Evolutionary conservation across 2,888 invertebrate species (phyloP).

Genomic region (Leptinotarsa tumamoca): DNA sequence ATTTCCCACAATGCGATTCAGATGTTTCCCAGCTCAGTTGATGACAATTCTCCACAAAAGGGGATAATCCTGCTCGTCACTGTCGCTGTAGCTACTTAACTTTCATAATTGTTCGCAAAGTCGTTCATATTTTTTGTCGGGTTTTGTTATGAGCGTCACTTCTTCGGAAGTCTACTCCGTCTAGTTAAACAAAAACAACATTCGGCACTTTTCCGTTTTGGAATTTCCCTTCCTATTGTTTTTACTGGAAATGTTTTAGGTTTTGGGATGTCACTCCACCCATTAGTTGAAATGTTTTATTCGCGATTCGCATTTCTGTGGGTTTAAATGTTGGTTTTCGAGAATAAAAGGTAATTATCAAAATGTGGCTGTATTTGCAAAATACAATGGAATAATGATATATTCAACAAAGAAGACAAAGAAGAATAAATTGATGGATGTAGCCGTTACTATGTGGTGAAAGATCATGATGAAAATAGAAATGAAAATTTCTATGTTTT

Average conservation of each 20-base stretch:
- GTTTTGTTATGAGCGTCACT: conserved; percentile 35
- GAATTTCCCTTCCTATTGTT: conserved; percentile 1
- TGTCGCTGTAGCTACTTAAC: conserved; percentile 33
- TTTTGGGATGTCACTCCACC: conserved; percentile 1
- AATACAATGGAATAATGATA: too few relatives aligned
- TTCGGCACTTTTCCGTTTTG: conserved; percentile 34
- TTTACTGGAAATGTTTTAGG: neutral
- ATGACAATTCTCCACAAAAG: conserved; percentile 28
- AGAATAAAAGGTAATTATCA: neutral
- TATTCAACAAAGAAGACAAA: too few relatives aligned
- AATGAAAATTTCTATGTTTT: too few relatives aligned
- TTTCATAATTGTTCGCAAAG: conserved; percentile 32
- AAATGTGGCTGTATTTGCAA: neutral
- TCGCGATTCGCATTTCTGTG: neutral
- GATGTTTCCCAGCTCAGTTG: conserved; percentile 10
- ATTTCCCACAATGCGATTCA: conserved; percentile 5
- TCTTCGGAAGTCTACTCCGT: conserved; percentile 29
- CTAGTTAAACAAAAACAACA: conserved; percentile 40
- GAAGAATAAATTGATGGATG: too few relatives aligned
- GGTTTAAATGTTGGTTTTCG: neutral
- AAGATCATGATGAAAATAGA: too few relatives aligned
- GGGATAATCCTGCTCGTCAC: conserved; percentile 31
- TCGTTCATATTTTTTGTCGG: conserved; percentile 29
- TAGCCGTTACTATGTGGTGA: too few relatives aligned
- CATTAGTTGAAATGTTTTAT: conserved; percentile 2